Evolutionary conservation across 2,113 vertebrate species (phyloP).

Genomic region (Herpailurus yagouaroundi): DNA sequence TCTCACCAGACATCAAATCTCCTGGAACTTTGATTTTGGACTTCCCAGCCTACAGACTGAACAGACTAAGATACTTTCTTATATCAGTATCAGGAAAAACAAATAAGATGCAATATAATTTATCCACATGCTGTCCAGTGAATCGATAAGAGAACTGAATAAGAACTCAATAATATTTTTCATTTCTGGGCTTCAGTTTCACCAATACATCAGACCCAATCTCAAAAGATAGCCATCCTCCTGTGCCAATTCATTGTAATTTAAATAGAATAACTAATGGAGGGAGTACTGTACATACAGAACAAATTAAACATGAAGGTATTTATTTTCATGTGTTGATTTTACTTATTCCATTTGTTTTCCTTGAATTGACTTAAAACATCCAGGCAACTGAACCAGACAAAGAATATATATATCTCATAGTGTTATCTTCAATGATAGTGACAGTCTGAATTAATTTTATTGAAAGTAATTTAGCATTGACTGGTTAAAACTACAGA

Average conservation of each 20-base stretch:
- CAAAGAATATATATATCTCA: conserved; percentile 48
- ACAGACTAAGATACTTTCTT: neutral
- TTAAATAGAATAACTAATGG: conserved; percentile 60
- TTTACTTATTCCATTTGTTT: conserved; percentile 71
- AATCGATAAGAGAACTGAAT: neutral
- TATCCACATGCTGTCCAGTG: neutral
- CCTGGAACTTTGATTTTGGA: neutral
- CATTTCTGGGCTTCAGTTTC: conserved; percentile 35
- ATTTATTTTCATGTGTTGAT: conserved; percentile 59
- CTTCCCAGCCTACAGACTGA: neutral
- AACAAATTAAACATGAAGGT: conserved; percentile 55
- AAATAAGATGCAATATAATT: neutral
- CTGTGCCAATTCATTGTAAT: conserved; percentile 49
- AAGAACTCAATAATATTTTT: conserved; percentile 12
- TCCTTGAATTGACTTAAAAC: conserved; percentile 62
- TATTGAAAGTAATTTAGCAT: conserved; percentile 75
- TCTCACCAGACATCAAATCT: neutral
- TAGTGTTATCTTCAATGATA: conserved; percentile 41
- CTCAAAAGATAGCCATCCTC: neutral
- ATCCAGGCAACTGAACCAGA: conserved; percentile 55
- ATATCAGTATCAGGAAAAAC: neutral
- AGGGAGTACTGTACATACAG: neutral
- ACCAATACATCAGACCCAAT: neutral
- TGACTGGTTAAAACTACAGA: conserved; percentile 77
- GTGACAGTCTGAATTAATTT: conserved; percentile 37